Conservation (phyloP, 1,140 invertebrate species). For the Zaprionus ghesquierei region DNA sequence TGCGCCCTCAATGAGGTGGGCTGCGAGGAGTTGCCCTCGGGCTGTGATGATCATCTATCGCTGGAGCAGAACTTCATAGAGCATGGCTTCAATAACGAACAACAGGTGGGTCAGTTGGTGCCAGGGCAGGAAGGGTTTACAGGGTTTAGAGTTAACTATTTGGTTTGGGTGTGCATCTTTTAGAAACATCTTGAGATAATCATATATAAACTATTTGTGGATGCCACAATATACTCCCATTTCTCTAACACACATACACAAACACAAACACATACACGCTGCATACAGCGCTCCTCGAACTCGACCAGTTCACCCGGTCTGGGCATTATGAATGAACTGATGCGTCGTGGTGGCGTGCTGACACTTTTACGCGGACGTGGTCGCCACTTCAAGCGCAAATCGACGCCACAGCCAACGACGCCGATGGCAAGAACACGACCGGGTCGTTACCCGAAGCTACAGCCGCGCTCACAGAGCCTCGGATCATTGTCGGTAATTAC, state of each 20-base stretch:
- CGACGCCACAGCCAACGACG: conserved; percentile 72
- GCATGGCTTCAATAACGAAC: conserved; percentile 80
- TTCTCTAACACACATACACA: conserved; percentile 20
- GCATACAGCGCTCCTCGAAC: conserved; percentile 58
- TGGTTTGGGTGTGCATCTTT: conserved; percentile 40
- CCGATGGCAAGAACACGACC: conserved; percentile 59
- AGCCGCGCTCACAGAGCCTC: conserved; percentile 77
- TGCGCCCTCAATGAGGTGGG: conserved; percentile 92
- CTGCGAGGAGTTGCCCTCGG: conserved; percentile 92
- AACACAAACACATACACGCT: conserved; percentile 31
- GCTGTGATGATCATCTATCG: conserved; percentile 88
- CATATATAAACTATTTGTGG: conserved; percentile 39
- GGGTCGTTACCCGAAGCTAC: conserved; percentile 65
- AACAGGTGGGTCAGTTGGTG: conserved; percentile 74
- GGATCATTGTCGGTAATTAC: conserved; percentile 82
- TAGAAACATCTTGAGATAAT: conserved; percentile 23
- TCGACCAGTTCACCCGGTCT: conserved; percentile 73
- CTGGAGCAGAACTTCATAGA: conserved; percentile 84
- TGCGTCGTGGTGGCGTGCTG: conserved; percentile 74
- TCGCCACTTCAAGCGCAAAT: conserved; percentile 76
- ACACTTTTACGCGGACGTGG: conserved; percentile 69
- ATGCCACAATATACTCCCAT: conserved; percentile 41
- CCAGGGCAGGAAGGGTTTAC: neutral
- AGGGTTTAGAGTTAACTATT: conserved; percentile 16
- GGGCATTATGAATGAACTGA: conserved; percentile 76